phyloP scores from a whole-genome alignment of 2,113 vertebrate genomes.

The Bos taurus region DNA sequence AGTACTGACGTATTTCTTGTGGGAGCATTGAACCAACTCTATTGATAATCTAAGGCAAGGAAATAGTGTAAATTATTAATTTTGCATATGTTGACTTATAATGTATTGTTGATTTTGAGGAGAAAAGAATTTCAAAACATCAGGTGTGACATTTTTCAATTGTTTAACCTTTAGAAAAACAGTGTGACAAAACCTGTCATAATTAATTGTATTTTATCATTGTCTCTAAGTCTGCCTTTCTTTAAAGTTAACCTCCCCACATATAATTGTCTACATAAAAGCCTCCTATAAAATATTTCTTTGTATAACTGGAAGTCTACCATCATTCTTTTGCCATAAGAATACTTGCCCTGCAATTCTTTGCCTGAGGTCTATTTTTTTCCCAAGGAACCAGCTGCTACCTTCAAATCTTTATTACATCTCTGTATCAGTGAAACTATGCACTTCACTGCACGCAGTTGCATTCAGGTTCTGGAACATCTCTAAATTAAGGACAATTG shows the following conservation, averaged over 20 bases:
- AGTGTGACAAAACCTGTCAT: neutral
- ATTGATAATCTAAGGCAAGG: neutral
- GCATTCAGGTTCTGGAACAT: neutral
- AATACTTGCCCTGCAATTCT: neutral
- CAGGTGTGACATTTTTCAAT: neutral
- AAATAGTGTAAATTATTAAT: neutral
- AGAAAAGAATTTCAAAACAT: constrained; percentile 11
- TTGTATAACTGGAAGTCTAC: neutral
- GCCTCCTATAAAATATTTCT: neutral
- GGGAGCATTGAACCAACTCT: neutral
- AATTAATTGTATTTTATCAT: constrained; percentile 1
- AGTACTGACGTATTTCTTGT: neutral
- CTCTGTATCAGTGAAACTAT: neutral
- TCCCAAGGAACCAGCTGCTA: neutral
- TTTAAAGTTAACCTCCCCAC: neutral
- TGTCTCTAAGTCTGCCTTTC: neutral
- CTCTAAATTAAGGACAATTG: neutral
- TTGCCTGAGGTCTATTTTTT: neutral
- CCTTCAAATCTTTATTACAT: neutral
- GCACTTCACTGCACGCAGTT: neutral
- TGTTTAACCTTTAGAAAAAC: constrained; percentile 31
- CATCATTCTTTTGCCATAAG: neutral
- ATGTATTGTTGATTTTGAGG: neutral
- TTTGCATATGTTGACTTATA: neutral
- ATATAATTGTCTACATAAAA: neutral